Base-by-base conservation (phyloP, 2,797 vertebrate species). In the Megalops cyprinoides region DNA sequence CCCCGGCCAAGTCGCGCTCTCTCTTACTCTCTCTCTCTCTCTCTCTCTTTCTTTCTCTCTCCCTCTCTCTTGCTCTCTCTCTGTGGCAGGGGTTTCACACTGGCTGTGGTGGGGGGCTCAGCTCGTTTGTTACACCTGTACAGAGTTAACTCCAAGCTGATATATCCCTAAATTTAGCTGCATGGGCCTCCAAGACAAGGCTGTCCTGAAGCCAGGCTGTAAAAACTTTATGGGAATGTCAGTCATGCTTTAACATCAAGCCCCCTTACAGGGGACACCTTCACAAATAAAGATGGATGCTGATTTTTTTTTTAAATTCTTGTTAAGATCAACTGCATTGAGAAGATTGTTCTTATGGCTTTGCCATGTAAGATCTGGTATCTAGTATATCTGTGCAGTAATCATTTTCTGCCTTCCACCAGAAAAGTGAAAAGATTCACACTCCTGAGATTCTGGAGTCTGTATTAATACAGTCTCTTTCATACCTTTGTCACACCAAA, bases 191-290 rank as follows among this genome's bases (percentile, higher is more conserved):
- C 77, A 80, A 84, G 80, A 84, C 82, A 67, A 84, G 74, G 65
- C 49, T 81, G 83, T 84, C 82, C 62, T 86, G 85, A 80, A 89
- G 87, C 87, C 85, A 78, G 85, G 85, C 86, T 81, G 78, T 90
- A 87, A 91, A 91, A 86, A 85, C 86, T 89, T 90, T 90, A 88
- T 89, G 88, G 80, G 78, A 87, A 69, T 89, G 86, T 92, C 81
- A 60, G 55, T 84, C 73, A 56, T 76, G 74, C 78, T 75, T 84
- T 62, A 82, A 82, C 58, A 87, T 87, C 73, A 81, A 65, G 73
- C 51, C 77, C 51, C 46, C 74, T 81, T 37, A 14, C 31, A 77
- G 51, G 44, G 69, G 31, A 51, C 69, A 79, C 82, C 46, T 56
- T 81, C 51, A 25, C 62, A 62, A 53, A 65, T 46, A 53, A 14